phyloP scores from a whole-genome alignment of 2,113 vertebrate species.

The Siniperca chuatsi region DNA sequence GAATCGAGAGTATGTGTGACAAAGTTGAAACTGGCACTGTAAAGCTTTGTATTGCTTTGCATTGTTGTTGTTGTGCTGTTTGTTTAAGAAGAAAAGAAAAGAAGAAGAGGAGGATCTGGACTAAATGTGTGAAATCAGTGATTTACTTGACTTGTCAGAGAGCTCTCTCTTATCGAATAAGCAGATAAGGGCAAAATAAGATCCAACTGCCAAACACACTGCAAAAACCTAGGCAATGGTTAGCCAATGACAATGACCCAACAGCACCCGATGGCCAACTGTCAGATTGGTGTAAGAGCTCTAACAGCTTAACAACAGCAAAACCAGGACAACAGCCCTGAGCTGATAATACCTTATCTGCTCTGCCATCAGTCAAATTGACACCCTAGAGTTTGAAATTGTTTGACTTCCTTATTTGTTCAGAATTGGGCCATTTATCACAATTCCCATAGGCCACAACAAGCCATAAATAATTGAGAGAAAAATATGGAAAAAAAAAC shows the following conservation, averaged over 20 bases:
- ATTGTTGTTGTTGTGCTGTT: neutral
- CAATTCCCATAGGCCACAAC: conserved; percentile 14
- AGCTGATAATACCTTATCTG: conserved; percentile 48
- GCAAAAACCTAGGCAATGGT: neutral
- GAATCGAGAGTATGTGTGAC: neutral
- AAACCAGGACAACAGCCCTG: conserved; percentile 38
- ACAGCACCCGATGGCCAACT: neutral
- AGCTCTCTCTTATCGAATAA: neutral
- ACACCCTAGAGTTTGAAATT: conserved; percentile 40
- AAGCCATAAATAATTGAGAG: conserved; percentile 46
- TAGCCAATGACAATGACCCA: conserved; percentile 9
- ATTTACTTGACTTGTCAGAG: conserved; percentile 18
- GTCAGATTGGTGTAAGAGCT: conserved; percentile 17
- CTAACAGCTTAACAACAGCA: conserved; percentile 32
- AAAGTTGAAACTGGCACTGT: neutral
- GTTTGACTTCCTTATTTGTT: conserved; percentile 53
- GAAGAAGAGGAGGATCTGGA: neutral
- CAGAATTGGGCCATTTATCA: conserved; percentile 60
- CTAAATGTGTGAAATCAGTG: neutral
- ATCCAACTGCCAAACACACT: conserved; percentile 3
- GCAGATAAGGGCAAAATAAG: conserved; percentile 6
- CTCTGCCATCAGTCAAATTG: conserved; percentile 59
- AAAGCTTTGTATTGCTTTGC: neutral
- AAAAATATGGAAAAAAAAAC: neutral
- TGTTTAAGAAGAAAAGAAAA: conserved; percentile 1